phyloP scores from a whole-genome alignment of 2,113 vertebrate genomes.

The Eurystomus gularis region DNA sequence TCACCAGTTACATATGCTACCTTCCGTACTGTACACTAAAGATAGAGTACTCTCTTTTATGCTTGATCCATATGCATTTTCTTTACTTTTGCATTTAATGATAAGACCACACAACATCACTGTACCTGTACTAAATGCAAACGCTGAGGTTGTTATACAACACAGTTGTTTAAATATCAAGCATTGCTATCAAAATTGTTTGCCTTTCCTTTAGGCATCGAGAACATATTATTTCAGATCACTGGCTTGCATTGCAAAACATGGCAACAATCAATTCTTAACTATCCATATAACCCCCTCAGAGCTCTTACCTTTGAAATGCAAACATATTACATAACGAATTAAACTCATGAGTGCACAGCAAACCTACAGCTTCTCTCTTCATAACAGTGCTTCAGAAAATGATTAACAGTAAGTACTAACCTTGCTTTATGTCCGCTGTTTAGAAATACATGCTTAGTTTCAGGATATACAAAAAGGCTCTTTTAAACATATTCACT shows the following conservation, averaged over 20 bases:
- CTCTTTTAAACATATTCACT: not conserved
- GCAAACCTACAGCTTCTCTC: not conserved
- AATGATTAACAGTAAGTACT: not conserved
- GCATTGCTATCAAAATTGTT: not conserved
- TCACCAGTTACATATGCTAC: not conserved
- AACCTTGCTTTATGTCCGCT: not conserved
- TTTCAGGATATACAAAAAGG: not conserved
- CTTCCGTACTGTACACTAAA: not conserved
- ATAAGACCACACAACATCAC: not conserved
- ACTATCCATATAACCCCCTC: not conserved
- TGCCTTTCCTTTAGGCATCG: not conserved
- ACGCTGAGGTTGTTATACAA: not conserved
- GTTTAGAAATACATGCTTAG: not conserved
- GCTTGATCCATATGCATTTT: not conserved
- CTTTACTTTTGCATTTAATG: not conserved
- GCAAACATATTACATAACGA: not conserved
- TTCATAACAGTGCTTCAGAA: not conserved
- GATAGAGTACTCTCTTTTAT: not conserved
- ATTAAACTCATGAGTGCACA: slow-evolving; percentile 17
- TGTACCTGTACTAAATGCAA: not conserved
- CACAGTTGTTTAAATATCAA: not conserved
- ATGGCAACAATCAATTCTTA: not conserved
- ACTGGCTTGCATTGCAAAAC: not conserved
- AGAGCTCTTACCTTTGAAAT: slow-evolving; percentile 1
- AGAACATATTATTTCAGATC: not conserved